Evolutionary conservation across 2,888 invertebrate genomes (phyloP), one percentile per base, ranked within the genome.

Genomic region (Gymnosoma rotundatum): DNA sequence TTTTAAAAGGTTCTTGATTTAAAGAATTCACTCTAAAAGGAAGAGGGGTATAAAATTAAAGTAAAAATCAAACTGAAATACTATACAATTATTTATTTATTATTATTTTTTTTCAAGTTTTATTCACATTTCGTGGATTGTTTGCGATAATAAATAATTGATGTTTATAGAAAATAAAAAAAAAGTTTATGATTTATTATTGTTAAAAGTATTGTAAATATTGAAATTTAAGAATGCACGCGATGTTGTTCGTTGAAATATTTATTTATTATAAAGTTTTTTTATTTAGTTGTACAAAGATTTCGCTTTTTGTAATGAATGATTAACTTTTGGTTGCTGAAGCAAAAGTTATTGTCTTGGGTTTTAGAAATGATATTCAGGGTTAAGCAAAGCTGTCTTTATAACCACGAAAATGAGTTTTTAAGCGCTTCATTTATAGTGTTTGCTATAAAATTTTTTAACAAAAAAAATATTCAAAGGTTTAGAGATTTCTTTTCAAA

Each of bases 131-230:
- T 70, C 52, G 52, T 69, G 45, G 10, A 9, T 73, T 61, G 1
- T 73, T 73, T 63, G 60, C 61, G 69, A 78, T 84, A 84, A 84
- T 84, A 84, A 84, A 84, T 81, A 81, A 78, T 69, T 81, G 48
- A 67, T 25, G 56, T 69, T 63, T 32, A 32, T 32, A 32, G 6
- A 32, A 32, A 32, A 32, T 7, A 32, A 32, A 64, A 36, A 60
- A 36, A 54, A 78, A 32, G 38, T 70, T 83, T 76, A 76, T 80
- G 80, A 84, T 84, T 81, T 84, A 78, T 83, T 80, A 56, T 56
- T 76, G 66, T 45, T 78, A 78, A 81, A 63, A 21, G 67, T 45
- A 38, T 75, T 32, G 63, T 63, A 81, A 78, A 42, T 81, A 75
- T 78, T 78, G 69, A 73, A 78, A 73, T 60, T 78, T 64, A 63